Conservation (phyloP, 92 coral and sea anemone genomes). For the Parazoanthus darwini region DNA sequence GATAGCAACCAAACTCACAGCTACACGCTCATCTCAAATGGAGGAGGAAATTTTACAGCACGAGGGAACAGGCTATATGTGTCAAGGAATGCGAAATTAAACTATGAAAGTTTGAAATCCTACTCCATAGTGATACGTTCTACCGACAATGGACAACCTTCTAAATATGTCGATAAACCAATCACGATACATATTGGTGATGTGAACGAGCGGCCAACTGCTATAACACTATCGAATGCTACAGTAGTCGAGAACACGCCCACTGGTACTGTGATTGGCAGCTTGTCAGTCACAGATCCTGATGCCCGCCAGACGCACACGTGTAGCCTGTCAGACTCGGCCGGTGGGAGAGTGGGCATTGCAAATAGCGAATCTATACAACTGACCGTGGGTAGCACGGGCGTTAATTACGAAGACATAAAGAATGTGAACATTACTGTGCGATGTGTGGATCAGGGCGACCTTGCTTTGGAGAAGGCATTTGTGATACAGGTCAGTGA, state of each 20-base stretch:
- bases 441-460: constrained; percentile 79
- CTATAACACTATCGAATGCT: constrained; percentile 61
- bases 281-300: constrained; percentile 81
- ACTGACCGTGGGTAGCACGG: constrained; percentile 78
- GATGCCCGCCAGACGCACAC: constrained; percentile 75
- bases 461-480: constrained; percentile 50
- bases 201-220: constrained; percentile 81
- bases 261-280: constrained; percentile 72
- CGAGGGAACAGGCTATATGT: constrained; percentile 76
- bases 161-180: constrained; percentile 54
- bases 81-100: constrained; percentile 67
- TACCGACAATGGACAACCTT: constrained; percentile 81
- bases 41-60: constrained; percentile 68
- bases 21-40: constrained; percentile 63
- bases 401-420: constrained; percentile 73
- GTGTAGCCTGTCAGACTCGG: constrained; percentile 67
- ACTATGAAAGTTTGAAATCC: constrained; percentile 64
- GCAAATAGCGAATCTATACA: constrained; percentile 35
- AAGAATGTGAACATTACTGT: constrained; percentile 56
- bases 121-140: constrained; percentile 66
- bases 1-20: constrained; percentile 74
- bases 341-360: constrained; percentile 68
- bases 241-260: constrained; percentile 64
- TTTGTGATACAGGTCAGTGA: constrained; percentile 66
- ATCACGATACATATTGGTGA: constrained; percentile 63